phyloP scores from a whole-genome alignment of 2,113 vertebrate species.

The Aspiorhynchus laticeps region DNA sequence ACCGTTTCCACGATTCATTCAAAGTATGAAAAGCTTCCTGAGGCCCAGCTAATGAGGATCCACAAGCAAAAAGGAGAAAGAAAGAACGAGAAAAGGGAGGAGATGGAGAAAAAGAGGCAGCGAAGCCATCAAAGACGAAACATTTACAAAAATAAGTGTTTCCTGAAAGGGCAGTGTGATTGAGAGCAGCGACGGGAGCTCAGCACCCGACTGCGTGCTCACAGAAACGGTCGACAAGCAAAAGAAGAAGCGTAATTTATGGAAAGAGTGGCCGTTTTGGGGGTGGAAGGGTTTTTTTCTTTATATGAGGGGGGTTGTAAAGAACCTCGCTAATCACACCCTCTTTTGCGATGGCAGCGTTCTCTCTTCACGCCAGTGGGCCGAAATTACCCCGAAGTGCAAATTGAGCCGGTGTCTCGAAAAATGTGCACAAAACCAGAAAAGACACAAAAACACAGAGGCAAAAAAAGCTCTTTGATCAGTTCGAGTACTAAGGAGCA shows the following conservation, averaged over 20 bases:
- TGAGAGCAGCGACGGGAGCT: constrained; percentile 66
- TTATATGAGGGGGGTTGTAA: constrained; percentile 63
- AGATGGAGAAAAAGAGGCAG: constrained; percentile 24
- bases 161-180: constrained; percentile 63
- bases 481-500: constrained; percentile 55
- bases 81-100: constrained; percentile 28
- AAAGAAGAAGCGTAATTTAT: constrained; percentile 77
- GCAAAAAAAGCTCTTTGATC: constrained; percentile 52
- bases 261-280: constrained; percentile 59
- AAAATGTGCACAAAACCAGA: constrained; percentile 49
- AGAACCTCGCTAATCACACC: constrained; percentile 73
- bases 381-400: constrained; percentile 68
- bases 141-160: constrained; percentile 71
- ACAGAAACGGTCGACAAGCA: constrained; percentile 74
- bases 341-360: constrained; percentile 67
- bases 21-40: constrained; percentile 81
- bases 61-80: constrained; percentile 57
- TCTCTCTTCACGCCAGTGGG: constrained; percentile 62
- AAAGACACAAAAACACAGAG: constrained; percentile 59
- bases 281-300: constrained; percentile 52
- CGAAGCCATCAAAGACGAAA: constrained; percentile 71
- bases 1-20: constrained; percentile 71
- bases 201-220: constrained; percentile 69
- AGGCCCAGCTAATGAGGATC: constrained; percentile 74
- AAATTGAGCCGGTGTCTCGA: constrained; percentile 66